Evolutionary conservation across 2,888 invertebrate genomes (phyloP).

Genomic region (Amphipoea lucens): DNA sequence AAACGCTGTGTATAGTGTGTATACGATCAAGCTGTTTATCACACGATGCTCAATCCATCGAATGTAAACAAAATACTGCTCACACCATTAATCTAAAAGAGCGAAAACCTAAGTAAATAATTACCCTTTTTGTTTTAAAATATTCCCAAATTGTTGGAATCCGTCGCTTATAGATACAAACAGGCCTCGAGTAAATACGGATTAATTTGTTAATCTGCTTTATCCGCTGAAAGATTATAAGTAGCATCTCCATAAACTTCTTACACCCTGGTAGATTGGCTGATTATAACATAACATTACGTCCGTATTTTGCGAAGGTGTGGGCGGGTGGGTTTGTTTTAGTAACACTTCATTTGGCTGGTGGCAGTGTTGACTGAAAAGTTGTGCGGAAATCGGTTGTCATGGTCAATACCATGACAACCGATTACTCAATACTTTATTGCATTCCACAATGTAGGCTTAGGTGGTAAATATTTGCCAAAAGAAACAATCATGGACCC

Average conservation of each 20-base stretch:
- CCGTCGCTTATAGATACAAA: conserved; percentile 32
- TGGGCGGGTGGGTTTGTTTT: not conserved
- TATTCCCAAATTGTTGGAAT: conserved; percentile 40
- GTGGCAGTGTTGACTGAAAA: not conserved
- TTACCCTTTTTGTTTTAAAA: conserved; percentile 50
- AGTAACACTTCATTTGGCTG: not conserved
- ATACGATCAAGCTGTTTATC: not conserved
- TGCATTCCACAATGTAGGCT: too few species aligned
- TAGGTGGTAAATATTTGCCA: too few species aligned
- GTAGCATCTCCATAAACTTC: conserved; percentile 17
- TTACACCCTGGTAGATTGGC: not conserved
- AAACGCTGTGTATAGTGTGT: not conserved
- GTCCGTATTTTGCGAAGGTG: too few species aligned
- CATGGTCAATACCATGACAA: too few species aligned
- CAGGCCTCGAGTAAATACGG: conserved; percentile 41
- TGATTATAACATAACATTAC: not conserved
- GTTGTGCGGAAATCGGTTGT: not conserved
- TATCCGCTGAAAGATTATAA: conserved; percentile 27
- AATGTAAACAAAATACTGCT: conserved; percentile 29
- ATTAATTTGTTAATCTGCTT: conserved; percentile 48
- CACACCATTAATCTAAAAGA: conserved; percentile 22
- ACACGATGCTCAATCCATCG: not conserved
- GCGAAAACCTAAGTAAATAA: conserved; percentile 39
- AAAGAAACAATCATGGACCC: too few species aligned
- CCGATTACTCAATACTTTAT: too few species aligned